Evolutionary conservation across 2,888 invertebrate genomes (phyloP).

Genomic region (Lydus trimaculatus): DNA sequence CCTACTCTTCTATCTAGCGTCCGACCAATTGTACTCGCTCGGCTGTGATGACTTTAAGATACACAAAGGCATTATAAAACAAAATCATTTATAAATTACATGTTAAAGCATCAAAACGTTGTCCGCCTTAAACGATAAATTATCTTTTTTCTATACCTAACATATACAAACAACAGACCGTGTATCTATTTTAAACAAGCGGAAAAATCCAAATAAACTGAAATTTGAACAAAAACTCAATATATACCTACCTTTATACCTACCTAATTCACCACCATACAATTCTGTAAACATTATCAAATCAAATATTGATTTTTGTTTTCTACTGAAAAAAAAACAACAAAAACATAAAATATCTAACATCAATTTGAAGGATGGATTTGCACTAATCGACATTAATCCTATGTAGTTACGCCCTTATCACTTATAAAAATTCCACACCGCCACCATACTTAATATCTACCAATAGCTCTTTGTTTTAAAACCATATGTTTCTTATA

Average conservation of each 20-base stretch:
- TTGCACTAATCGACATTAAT: too few relatives aligned
- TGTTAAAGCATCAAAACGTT: slow-evolving; percentile 61
- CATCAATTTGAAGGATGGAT: too few relatives aligned
- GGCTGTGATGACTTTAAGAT: slow-evolving; percentile 58
- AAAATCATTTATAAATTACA: slow-evolving; percentile 62
- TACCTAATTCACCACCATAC: neutral
- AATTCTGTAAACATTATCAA: neutral
- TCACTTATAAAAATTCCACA: neutral
- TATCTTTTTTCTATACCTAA: slow-evolving; percentile 51
- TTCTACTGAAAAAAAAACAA: neutral
- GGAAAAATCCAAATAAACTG: neutral
- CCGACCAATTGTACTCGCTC: slow-evolving; percentile 50
- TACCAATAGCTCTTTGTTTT: neutral
- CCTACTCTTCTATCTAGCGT: slow-evolving; percentile 55
- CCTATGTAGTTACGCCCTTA: too few relatives aligned
- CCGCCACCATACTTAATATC: too few relatives aligned
- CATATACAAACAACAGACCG: slow-evolving; percentile 6
- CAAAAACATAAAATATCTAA: too few relatives aligned
- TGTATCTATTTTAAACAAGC: slow-evolving; percentile 7
- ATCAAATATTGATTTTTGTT: too few relatives aligned
- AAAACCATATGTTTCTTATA: neutral
- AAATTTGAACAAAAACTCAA: neutral
- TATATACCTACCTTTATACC: neutral
- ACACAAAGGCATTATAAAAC: slow-evolving; percentile 60
- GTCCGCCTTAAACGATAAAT: slow-evolving; percentile 61